These are phyloP conservation scores for Hetaerina americana DNA, from an alignment of 1,140 invertebrate genomes.

Conservation along the genomic window DNA sequence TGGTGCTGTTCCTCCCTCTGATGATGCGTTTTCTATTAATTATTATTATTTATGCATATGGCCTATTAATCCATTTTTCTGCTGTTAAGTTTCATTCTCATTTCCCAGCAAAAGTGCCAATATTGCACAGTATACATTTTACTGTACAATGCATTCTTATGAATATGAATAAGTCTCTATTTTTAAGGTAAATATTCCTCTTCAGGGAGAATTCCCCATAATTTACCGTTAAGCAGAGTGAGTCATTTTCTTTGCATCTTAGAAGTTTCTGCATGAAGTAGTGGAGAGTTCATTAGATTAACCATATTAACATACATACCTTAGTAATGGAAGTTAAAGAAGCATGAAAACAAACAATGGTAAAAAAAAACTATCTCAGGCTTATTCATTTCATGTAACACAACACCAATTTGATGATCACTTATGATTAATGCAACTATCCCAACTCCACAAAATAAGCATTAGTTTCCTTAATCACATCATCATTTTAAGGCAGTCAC, in stretches of 20 bases:
- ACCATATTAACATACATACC: neutral
- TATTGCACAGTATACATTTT: no score
- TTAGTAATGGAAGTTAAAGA: neutral
- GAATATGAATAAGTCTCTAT: neutral
- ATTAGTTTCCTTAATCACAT: no score
- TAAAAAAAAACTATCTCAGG: no score
- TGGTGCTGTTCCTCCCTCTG: no score
- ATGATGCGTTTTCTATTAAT: no score
- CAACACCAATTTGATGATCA: no score
- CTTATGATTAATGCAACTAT: no score
- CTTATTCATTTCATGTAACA: no score
- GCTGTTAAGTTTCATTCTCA: neutral
- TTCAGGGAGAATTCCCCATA: neutral
- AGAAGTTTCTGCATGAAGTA: neutral
- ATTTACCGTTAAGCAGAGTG: neutral
- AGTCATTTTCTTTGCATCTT: neutral
- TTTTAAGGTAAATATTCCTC: neutral
- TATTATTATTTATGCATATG: no score
- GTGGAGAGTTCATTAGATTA: neutral
- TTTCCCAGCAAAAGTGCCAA: neutral
- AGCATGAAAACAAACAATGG: neutral
- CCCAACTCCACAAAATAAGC: no score
- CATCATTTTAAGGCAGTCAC: no score
- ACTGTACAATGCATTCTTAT: neutral
- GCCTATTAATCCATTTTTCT: neutral